Conservation (phyloP, 2,888 invertebrate species). For the Stenchaetothrips biformis region DNA sequence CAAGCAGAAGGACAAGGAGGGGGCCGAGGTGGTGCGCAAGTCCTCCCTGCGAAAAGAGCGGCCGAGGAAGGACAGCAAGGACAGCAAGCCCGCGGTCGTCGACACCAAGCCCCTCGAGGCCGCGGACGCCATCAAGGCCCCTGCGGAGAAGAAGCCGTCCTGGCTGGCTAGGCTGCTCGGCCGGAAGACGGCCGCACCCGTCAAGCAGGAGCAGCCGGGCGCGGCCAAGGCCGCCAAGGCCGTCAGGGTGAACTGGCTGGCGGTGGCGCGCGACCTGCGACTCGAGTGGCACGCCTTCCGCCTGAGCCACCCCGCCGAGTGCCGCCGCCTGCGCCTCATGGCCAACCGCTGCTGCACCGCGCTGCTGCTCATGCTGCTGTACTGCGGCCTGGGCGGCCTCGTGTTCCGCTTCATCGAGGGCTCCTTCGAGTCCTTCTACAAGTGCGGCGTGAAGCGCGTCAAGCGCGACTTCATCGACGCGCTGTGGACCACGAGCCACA, state of each 20-base stretch:
- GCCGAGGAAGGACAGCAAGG: constrained; percentile 11
- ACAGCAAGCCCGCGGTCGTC: constrained; percentile 10
- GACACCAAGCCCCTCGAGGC: constrained; percentile 13
- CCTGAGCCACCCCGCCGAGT: constrained; percentile 54
- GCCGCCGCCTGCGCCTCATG: constrained; percentile 51
- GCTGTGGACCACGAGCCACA: constrained; percentile 76
- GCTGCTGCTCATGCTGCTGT: constrained; percentile 62
- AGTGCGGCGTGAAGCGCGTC: constrained; percentile 80
- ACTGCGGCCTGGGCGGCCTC: constrained; percentile 74
- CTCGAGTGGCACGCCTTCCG: constrained; percentile 42
- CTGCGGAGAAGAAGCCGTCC: constrained; percentile 27
- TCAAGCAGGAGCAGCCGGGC: constrained; percentile 33
- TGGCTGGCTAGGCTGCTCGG: constrained; percentile 41
- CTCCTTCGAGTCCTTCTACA: constrained; percentile 77
- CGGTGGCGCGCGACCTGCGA: constrained; percentile 34
- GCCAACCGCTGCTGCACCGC: constrained; percentile 65
- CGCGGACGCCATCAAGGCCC: constrained; percentile 36
- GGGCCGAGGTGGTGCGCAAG: constrained; percentile 28
- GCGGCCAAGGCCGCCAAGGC: constrained; percentile 33
- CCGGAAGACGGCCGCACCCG: constrained; percentile 41
- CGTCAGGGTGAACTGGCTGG: constrained; percentile 32
- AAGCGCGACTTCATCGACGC: constrained; percentile 80
- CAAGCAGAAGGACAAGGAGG: constrained; percentile 35
- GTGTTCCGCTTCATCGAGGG: constrained; percentile 80
- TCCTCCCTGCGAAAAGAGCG: background rate